Evolutionary conservation across 1,140 invertebrate genomes (phyloP).

Genomic region (Neodiprion pinetum): DNA sequence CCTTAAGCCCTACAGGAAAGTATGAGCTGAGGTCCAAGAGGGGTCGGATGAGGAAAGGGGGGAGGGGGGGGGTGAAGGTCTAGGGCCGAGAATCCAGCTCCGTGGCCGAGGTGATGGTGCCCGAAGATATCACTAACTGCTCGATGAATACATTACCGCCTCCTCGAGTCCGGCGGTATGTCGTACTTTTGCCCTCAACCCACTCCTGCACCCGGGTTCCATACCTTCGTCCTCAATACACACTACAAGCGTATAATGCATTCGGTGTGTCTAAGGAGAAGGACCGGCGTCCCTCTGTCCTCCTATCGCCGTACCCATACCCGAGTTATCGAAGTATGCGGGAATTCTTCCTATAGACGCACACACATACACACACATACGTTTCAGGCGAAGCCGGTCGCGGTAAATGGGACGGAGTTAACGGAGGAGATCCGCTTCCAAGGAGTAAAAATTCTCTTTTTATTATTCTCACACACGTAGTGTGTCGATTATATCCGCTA

Average conservation of each 20-base stretch:
- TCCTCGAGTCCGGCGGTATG: background rate
- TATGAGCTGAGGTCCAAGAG: conserved; percentile 11
- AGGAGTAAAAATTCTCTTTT: too few relatives aligned
- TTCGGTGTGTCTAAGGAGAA: background rate
- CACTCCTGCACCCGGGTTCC: background rate
- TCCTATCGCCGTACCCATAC: too few relatives aligned
- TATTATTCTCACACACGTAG: too few relatives aligned
- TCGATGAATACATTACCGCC: background rate
- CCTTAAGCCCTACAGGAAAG: conserved; percentile 35
- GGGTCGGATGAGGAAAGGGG: background rate
- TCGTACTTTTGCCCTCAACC: background rate
- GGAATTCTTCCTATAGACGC: background rate
- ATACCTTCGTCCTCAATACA: background rate
- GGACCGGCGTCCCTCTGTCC: background rate
- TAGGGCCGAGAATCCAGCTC: background rate
- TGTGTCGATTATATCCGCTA: too few relatives aligned
- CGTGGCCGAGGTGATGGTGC: background rate
- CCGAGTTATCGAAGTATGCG: background rate
- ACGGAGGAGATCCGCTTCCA: background rate
- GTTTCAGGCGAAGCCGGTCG: background rate
- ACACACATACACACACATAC: background rate
- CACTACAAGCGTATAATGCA: background rate
- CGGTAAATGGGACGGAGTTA: conserved; percentile 1
- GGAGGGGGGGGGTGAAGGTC: background rate
- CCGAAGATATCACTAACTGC: conserved; percentile 4